A percentile compares a stretch with the other conserved stretches of the same genome.
Conservation (phyloP, 2,888 invertebrate genomes). For the Leptopilina drosophilae region DNA sequence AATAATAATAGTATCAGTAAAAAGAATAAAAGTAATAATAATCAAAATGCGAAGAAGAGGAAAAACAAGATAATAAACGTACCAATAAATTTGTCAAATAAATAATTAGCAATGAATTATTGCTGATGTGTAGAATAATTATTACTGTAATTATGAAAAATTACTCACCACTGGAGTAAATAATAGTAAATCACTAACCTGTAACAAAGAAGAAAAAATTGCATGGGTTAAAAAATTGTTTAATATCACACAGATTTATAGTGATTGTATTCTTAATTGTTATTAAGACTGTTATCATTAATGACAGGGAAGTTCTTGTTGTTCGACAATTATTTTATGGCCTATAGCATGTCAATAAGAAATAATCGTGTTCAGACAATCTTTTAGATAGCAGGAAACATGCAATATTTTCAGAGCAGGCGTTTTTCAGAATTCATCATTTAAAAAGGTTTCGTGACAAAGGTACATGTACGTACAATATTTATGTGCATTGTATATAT, state of each 20-base stretch:
- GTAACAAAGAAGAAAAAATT: neutral
- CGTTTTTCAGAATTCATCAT: slow-evolving; percentile 1
- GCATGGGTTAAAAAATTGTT: neutral
- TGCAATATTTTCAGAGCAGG: slow-evolving; percentile 14
- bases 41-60: too few species aligned
- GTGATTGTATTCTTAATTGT: neutral
- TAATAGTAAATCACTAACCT: slow-evolving; percentile 21
- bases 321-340: neutral
- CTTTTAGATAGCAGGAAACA: neutral
- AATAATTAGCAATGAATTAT: too few species aligned
- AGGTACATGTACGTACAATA: neutral
- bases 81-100: too few species aligned
- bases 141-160: neutral
- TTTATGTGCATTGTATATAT: neutral
- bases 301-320: neutral
- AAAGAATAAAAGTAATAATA: too few species aligned
- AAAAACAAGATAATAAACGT: too few species aligned
- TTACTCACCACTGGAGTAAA: neutral
- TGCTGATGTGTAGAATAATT: neutral
- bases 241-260: neutral
- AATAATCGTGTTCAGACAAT: slow-evolving; percentile 22
- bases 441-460: slow-evolving; percentile 9
- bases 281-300: neutral
- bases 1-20: too few species aligned
- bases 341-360: neutral